phyloP scores from a whole-genome alignment of 2,797 vertebrate genomes.

The Chiloscyllium punctatum region DNA sequence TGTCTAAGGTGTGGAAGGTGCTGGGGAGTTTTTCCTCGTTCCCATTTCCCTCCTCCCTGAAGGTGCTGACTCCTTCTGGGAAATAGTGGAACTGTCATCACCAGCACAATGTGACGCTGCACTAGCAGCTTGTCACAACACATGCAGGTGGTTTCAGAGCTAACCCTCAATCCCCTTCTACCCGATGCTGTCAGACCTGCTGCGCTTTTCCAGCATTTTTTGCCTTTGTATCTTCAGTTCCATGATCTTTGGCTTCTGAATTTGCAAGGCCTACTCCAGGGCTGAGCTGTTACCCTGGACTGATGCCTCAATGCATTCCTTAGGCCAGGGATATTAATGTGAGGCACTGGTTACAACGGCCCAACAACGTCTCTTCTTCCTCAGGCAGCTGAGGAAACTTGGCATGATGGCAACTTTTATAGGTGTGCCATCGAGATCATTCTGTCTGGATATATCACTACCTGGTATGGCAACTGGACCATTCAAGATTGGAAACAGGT shows the following conservation, averaged over 20 bases:
- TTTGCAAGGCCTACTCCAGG: neutral
- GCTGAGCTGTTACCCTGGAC: neutral
- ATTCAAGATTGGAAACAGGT: too few relatives aligned
- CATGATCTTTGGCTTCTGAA: neutral
- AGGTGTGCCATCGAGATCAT: too few relatives aligned
- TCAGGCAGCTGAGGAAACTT: too few relatives aligned
- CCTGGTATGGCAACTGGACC: too few relatives aligned
- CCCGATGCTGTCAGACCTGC: too few relatives aligned
- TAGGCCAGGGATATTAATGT: neutral
- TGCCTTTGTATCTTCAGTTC: too few relatives aligned
- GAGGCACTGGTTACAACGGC: neutral
- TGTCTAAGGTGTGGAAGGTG: too few relatives aligned
- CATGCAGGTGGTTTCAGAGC: neutral
- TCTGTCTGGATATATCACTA: too few relatives aligned
- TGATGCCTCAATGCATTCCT: neutral
- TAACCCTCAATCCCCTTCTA: neutral
- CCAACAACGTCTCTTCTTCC: too few relatives aligned
- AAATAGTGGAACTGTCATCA: neutral
- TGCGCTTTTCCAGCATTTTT: too few relatives aligned
- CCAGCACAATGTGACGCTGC: neutral
- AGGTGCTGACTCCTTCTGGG: neutral
- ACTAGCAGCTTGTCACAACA: neutral
- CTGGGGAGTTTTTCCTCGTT: neutral
- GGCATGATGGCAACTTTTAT: too few relatives aligned
- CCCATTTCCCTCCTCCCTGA: neutral